Conservation (phyloP, 2,113 vertebrate genomes). For the Melanotaenia duboulayi region DNA sequence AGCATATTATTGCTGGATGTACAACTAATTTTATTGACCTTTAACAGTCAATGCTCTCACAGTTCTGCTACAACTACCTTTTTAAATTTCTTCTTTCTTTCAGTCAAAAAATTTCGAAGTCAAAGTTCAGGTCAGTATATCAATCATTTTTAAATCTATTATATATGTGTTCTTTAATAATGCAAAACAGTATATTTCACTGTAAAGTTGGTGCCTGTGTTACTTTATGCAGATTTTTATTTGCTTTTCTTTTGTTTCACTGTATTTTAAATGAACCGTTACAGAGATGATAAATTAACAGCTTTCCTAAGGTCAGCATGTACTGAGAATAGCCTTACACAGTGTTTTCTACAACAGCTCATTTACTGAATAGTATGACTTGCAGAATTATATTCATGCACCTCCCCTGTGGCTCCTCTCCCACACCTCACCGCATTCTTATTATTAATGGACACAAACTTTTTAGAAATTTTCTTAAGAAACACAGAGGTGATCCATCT, state of each 20-base stretch:
- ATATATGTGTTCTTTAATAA: conserved; percentile 17
- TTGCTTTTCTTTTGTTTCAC: conserved; percentile 52
- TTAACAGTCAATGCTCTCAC: no score
- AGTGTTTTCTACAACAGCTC: conserved; percentile 54
- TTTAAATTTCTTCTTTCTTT: conserved; percentile 71
- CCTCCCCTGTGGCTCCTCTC: conserved; percentile 18
- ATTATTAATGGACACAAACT: conserved; percentile 8
- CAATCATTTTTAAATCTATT: neutral
- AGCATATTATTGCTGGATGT: neutral
- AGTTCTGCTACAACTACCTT: neutral
- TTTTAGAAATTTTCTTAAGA: conserved; percentile 5
- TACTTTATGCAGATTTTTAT: conserved; percentile 28
- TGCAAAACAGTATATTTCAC: conserved; percentile 14
- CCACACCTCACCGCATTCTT: conserved; percentile 26
- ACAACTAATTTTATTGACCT: neutral
- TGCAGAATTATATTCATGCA: conserved; percentile 65
- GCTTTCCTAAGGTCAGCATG: conserved; percentile 73
- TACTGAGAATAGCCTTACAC: conserved; percentile 56
- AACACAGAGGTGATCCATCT: conserved; percentile 4
- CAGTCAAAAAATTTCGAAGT: conserved; percentile 98
- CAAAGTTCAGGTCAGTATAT: conserved; percentile 97
- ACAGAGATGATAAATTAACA: conserved; percentile 58
- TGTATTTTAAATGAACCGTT: conserved; percentile 62
- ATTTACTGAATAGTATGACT: conserved; percentile 61
- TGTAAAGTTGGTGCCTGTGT: conserved; percentile 15